These are phyloP conservation scores for Drosophila birchii DNA, from an alignment of 2,888 invertebrate species.

Conservation along the genomic window DNA sequence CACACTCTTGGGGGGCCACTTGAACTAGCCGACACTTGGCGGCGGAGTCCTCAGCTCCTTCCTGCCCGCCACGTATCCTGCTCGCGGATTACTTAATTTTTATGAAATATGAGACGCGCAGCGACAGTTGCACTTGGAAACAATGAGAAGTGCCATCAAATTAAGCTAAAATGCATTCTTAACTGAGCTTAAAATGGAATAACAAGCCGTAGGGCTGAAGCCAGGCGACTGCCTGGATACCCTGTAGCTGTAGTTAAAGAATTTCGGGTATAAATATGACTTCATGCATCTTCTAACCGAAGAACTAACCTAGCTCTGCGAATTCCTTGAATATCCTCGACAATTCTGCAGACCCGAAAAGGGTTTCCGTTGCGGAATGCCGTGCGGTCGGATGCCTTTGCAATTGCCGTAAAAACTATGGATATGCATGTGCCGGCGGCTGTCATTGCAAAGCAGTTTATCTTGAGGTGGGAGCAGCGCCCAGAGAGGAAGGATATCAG, in stretches of 20 bases:
- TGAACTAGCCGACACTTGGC: slow-evolving; percentile 46
- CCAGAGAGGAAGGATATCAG: slow-evolving; percentile 40
- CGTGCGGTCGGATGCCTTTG: slow-evolving; percentile 12
- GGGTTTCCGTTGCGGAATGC: background rate
- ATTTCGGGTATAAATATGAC: background rate
- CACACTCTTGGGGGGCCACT: slow-evolving; percentile 32
- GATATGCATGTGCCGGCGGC: slow-evolving; percentile 42
- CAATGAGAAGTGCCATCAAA: slow-evolving; percentile 61
- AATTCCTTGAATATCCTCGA: background rate
- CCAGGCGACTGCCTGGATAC: background rate
- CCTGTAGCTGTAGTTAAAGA: background rate
- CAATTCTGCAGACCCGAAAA: background rate
- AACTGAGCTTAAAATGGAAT: slow-evolving; percentile 37
- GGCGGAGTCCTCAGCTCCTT: slow-evolving; percentile 1
- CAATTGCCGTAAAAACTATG: slow-evolving; percentile 42
- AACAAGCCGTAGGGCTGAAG: background rate
- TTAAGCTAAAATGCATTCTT: slow-evolving; percentile 70
- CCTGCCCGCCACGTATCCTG: background rate
- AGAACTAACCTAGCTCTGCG: background rate
- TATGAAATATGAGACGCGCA: slow-evolving; percentile 65
- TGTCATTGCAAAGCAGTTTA: slow-evolving; percentile 43
- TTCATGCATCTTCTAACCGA: too few relatives aligned
- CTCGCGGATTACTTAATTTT: slow-evolving; percentile 70
- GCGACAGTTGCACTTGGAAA: slow-evolving; percentile 43
- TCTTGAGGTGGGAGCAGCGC: slow-evolving; percentile 27